Evolutionary conservation across 2,113 vertebrate species (phyloP).

Genomic region (Lophius piscatorius): DNA sequence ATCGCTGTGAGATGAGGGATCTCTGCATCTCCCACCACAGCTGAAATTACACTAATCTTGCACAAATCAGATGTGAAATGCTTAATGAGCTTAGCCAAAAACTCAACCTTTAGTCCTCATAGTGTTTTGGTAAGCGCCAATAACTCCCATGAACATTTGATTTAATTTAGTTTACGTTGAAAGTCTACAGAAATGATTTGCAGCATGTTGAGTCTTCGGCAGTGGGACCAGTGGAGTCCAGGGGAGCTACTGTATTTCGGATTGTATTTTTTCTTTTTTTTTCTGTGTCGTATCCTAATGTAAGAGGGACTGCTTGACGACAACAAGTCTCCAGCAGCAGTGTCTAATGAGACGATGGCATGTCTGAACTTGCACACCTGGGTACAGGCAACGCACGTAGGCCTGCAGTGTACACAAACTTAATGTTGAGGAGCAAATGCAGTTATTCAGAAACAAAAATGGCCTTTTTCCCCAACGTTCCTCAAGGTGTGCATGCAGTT

Average conservation of each 20-base stretch:
- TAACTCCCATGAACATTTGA: background rate
- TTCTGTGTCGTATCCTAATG: conserved; percentile 13
- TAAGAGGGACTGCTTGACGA: conserved; percentile 47
- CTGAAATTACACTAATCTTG: conserved; percentile 57
- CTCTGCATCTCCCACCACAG: conserved; percentile 35
- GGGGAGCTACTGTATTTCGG: conserved; percentile 1
- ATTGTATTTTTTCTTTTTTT: conserved; percentile 21
- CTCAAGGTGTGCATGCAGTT: background rate
- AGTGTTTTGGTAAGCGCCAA: too few relatives aligned
- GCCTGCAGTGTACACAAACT: conserved; percentile 40
- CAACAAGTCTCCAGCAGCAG: conserved; percentile 64
- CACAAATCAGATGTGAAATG: conserved; percentile 44
- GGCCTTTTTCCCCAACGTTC: background rate
- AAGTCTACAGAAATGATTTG: background rate
- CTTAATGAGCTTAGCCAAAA: too few relatives aligned
- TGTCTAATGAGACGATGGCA: conserved; percentile 66
- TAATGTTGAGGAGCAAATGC: conserved; percentile 29
- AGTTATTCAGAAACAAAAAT: conserved; percentile 11
- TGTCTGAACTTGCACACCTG: conserved; percentile 73
- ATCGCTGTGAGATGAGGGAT: conserved; percentile 23
- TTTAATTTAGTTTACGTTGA: background rate
- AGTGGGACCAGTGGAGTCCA: conserved; percentile 10
- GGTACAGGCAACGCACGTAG: conserved; percentile 45
- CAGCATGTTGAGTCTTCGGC: background rate
- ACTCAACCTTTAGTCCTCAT: too few relatives aligned